Evolutionary conservation across 2,797 vertebrate genomes (phyloP).

Genomic region (Meda fulgida): DNA sequence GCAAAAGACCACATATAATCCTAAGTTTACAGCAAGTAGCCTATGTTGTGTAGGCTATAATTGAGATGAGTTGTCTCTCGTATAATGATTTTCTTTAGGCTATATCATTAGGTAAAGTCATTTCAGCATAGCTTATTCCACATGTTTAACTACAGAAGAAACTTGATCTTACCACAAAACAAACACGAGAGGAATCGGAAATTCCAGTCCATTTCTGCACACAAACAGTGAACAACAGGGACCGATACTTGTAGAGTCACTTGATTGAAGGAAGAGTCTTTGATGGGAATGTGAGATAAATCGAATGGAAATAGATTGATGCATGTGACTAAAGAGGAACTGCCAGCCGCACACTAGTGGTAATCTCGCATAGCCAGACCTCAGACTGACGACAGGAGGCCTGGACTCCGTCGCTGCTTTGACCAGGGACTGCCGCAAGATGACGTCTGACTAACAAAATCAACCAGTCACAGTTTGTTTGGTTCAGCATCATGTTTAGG

Average conservation of each 20-base stretch:
- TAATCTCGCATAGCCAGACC: no score
- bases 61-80: not conserved
- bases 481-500: no score
- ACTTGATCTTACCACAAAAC: not conserved
- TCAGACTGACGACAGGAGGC: no score
- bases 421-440: no score
- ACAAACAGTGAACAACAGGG: not conserved
- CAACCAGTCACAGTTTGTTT: no score
- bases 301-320: not conserved
- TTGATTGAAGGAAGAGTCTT: not conserved
- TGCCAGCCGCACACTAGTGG: no score
- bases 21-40: not conserved
- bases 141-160: not conserved
- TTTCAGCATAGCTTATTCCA: not conserved
- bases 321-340: not conserved
- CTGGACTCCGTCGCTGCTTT: no score
- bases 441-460: no score
- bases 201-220: constrained; percentile 2
- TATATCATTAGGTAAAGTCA: not conserved
- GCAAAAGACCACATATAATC: not conserved
- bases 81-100: not conserved
- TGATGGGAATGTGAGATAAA: no score
- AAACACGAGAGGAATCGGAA: not conserved
- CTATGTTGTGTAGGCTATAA: no score
- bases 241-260: not conserved